Base-by-base conservation (phyloP, 2,888 invertebrate species). In the Xiphydria camelus region DNA sequence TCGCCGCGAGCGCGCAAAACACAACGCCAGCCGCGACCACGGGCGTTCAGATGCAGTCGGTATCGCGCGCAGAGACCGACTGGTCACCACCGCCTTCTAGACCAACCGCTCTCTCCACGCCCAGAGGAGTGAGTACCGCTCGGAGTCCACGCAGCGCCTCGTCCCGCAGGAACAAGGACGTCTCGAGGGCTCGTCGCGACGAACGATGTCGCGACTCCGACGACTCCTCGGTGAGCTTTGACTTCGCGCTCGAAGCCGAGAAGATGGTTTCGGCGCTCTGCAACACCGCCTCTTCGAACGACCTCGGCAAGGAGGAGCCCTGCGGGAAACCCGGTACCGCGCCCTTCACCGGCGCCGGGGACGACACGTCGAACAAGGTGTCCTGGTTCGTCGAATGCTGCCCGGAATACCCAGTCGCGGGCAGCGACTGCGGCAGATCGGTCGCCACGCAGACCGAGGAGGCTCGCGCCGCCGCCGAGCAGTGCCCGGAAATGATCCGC, bases 261-360 rank as follows among this genome's bases (percentile, higher is more conserved):
- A 76, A 80, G 60, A 82, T 83, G 83, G 82, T 83, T 1, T 83
- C 83, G 0, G 82, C 82, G 55, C 74, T 83, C 4, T 83, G 82
- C 65, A 82, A 80, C 51, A 79, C 80, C 54, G 65, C 80, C 4
- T 66, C 68, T 2, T 59, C 62, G 6, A 68, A 62, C 43, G 68
- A 68, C 17, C 33, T 59, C 1, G 38, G 37, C 15, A 44, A 31
- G 12, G 34, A 34, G 17, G 43, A 44, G 7, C 33, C 23, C 5
- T 18, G 12, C 23, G 25, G 38, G 20, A 44, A 32, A 23, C 15
- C 26, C 4, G 43, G 38, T 10, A 38, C 43, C 9, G 31, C 15
- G 3, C 43, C 55, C 23, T 66, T 61, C 20, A 60, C 46, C 5
- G 68, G 68, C 0, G 64, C 60, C 3, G 62, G 67, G 2, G 70